Base-by-base conservation (phyloP, 2,113 vertebrate species). In the Furnarius figulus region DNA sequence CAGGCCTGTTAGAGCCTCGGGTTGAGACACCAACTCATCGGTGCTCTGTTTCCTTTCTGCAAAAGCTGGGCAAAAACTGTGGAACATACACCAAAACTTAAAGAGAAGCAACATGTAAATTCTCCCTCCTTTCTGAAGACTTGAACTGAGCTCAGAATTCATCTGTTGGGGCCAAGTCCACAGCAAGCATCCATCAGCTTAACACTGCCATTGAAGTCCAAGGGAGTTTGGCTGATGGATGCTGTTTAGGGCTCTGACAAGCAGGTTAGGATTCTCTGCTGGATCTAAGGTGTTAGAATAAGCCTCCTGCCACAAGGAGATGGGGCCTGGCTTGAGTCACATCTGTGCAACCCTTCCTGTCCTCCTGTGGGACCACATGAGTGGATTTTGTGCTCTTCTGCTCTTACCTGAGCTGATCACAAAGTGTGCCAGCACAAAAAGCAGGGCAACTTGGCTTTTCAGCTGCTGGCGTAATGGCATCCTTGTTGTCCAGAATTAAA, bases 61-160 rank as follows among this genome's bases (percentile, higher is more conserved):
- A 97, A 98, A 98, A 98, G 98, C 98, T 98, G 98, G 98, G 98
- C 98, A 98, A 98, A 98, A 98, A 87, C 98, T 98, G 98, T 98
- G 98, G 97, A 94, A 97, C 46, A 63, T 20, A 80, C 52, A 89
- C 12, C 65, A 87, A 87, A 96, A 90, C 18, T 52, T 39, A 68
- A 87, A 58, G 83, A 87, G 73, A 89, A 81, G 68, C 68, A 55
- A 61, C 87, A 77, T 42, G 65, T 81, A 67, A 89, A 96, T 62
- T 80, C 50, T 91, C 86, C 90, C 87, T 93, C 83, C 82, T 80
- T 78, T 91, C 49, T 66, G 85, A 86, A 53, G 42, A 63, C 94
- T 93, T 96, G 84, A 87, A 89, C 92, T 75, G 93, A 97, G 96
- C 86, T 90, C 91, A 97, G 93, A 86, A 82, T 91, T 94, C 86